A percentile compares a stretch with the other conserved stretches of the same genome.
These are phyloP conservation scores for Teinopalpus imperialis DNA, from an alignment of 2,888 invertebrate genomes.

Conservation along the genomic window DNA sequence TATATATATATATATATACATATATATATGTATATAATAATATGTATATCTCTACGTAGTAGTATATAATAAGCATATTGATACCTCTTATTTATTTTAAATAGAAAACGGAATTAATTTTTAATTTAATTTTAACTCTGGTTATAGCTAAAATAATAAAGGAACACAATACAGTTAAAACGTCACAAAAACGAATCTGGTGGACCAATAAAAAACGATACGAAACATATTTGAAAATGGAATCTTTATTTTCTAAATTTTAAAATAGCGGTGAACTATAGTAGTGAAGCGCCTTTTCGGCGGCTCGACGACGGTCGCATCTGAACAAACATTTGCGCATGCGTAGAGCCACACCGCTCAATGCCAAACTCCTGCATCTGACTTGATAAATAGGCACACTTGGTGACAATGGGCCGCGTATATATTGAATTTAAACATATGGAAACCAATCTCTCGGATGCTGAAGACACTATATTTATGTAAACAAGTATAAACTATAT, in stretches of 20 bases:
- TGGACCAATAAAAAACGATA: not conserved
- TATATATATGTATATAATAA: too few species aligned
- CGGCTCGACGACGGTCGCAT: conserved; percentile 31
- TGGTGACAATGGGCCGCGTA: conserved; percentile 26
- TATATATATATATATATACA: too few species aligned
- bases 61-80: too few species aligned
- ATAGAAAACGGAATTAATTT: too few species aligned
- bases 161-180: too few species aligned
- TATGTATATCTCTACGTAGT: too few species aligned
- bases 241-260: conserved; percentile 21
- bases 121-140: too few species aligned
- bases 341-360: conserved; percentile 54
- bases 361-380: conserved; percentile 64
- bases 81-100: too few species aligned
- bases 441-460: not conserved
- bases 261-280: conserved; percentile 10
- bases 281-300: conserved; percentile 27
- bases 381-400: conserved; percentile 37
- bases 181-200: too few species aligned
- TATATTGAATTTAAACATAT: conserved; percentile 21
- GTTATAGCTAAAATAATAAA: too few species aligned
- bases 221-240: not conserved
- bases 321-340: conserved; percentile 65
- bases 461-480: not conserved
- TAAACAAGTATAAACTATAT: not conserved